Percentiles rank a stretch among this genome's conserved stretches.
Evolutionary conservation across 1,140 invertebrate genomes (phyloP).

Genomic region (Dendroctonus valens): DNA sequence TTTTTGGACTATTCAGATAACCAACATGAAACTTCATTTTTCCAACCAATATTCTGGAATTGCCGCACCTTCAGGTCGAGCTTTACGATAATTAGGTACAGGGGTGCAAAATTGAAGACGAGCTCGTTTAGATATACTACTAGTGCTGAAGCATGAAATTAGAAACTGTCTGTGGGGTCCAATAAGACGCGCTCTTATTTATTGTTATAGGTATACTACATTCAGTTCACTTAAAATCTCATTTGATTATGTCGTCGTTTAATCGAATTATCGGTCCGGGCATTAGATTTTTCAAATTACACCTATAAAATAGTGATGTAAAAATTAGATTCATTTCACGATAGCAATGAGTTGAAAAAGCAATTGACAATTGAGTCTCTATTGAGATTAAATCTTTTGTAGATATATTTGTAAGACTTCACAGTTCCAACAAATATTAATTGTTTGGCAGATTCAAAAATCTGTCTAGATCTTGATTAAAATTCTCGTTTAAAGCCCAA

Average conservation of each 20-base stretch:
- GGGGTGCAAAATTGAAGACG: conserved; percentile 42
- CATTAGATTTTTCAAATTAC: too few relatives aligned
- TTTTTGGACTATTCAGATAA: background rate
- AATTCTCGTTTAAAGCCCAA: too few relatives aligned
- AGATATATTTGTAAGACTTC: too few relatives aligned
- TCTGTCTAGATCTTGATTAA: too few relatives aligned
- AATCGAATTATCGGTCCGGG: too few relatives aligned
- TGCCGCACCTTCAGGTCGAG: conserved; percentile 35
- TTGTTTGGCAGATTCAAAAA: too few relatives aligned
- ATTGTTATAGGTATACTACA: conserved; percentile 18
- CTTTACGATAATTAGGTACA: conserved; percentile 47
- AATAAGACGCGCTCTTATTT: conserved; percentile 35
- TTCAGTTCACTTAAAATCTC: conserved; percentile 17
- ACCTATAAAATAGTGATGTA: too few relatives aligned
- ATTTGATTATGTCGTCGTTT: conserved; percentile 1
- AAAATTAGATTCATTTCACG: too few relatives aligned
- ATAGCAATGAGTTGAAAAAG: too few relatives aligned
- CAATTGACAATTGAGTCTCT: too few relatives aligned
- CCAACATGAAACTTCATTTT: background rate
- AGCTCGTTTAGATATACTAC: conserved; percentile 36
- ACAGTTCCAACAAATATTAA: too few relatives aligned
- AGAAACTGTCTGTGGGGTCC: conserved; percentile 40
- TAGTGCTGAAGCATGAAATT: conserved; percentile 48
- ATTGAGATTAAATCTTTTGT: too few relatives aligned
- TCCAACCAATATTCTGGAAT: conserved; percentile 35